Evolutionary conservation across 2,797 vertebrate species (phyloP).

Genomic region (Peromyscus nudipes): DNA sequence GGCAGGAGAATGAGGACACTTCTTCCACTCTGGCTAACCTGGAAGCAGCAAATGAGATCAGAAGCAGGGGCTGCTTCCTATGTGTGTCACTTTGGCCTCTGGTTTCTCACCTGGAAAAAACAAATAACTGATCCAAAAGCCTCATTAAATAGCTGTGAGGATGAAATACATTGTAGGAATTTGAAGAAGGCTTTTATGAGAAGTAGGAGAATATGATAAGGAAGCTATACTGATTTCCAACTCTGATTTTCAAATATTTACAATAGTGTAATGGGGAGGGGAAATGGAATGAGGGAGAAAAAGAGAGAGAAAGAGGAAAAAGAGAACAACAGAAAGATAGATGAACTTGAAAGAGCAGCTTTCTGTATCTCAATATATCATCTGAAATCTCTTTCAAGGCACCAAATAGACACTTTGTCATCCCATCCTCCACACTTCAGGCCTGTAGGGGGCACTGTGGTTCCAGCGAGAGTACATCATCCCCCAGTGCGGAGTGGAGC

Average conservation of each 20-base stretch:
- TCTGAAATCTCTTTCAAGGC: not conserved
- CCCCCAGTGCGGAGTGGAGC: fast-evolving
- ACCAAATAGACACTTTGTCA: not conserved
- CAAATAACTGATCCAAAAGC: not conserved
- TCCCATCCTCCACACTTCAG: not conserved
- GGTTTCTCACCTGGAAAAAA: slow-evolving; percentile 10
- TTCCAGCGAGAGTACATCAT: not conserved
- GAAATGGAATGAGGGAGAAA: no score
- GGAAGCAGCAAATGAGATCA: not conserved
- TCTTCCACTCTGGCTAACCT: no score
- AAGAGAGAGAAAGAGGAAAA: not conserved
- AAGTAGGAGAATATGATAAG: not conserved
- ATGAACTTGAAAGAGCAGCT: not conserved
- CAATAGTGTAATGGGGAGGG: not conserved
- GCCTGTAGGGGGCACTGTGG: not conserved
- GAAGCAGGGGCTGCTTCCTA: not conserved
- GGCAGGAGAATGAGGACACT: not conserved
- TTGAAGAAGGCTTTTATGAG: not conserved
- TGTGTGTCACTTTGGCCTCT: not conserved
- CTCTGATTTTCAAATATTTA: slow-evolving; percentile 23
- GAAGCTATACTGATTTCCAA: slow-evolving; percentile 6
- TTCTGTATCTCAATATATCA: not conserved
- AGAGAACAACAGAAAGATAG: not conserved
- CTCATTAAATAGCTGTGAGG: not conserved
- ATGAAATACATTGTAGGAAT: not conserved